Base-by-base conservation (phyloP, 1,140 invertebrate species). In the Brachionus angularis region DNA sequence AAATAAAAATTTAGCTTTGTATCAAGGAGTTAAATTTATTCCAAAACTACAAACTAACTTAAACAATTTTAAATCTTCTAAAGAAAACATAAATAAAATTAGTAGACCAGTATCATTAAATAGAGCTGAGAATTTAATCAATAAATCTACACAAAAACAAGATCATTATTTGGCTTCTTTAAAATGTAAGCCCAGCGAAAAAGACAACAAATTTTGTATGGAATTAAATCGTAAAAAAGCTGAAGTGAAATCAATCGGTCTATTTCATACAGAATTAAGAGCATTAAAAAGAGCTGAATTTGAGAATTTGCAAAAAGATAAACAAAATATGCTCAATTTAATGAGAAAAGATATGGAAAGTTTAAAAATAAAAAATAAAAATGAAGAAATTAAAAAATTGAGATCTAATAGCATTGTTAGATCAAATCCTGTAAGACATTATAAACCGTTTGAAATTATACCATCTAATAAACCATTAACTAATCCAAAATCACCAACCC, bases 241-340 rank as follows among this genome's bases (percentile, higher is more conserved):
- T 58, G 33, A 14, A 23, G 18, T 7, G 7, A 31, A 39, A n/a
- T n/a, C n/a, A n/a, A n/a, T n/a, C 39, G 42, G 62, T 31, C 4
- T 67, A 1, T 77, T 86, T 5, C 79, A 81, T 73, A 84, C 84
- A 2, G 84, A 85, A 27, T 71, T 75, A 12, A 73, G 85, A 34
- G 79, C 81, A 5, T 74, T 76, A 44, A 77, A 83, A 49, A 74
- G 85, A 27, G 77, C 81, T 53, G 76, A 80, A 23, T 85, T 79
- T 76, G 83, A 85, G 12, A 72, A 75, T 55, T 69, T 75, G 27
- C 16, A 78, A 44, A 79, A 79, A 71, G 75, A 77, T 49, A 83
- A 82, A 71, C 79, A 81, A 33, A 75, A 78, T 55, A 77, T 82
- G 67, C 75, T 78, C 3, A 79, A 83, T 39, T 23, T 78, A 14